Evolutionary conservation across 1,140 invertebrate species (phyloP).

Genomic region (Trypoxylus dichotomus): DNA sequence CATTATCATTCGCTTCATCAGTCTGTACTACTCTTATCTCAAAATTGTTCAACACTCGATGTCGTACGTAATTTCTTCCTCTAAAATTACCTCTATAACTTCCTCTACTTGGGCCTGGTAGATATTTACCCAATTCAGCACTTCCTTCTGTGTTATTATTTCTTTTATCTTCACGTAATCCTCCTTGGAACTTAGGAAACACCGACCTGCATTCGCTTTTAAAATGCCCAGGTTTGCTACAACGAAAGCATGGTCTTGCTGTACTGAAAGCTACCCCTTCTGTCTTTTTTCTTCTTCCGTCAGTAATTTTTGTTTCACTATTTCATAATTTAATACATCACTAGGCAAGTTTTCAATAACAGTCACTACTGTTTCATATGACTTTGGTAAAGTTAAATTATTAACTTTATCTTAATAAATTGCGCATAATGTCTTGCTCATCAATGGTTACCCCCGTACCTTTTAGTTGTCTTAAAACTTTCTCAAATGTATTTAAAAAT

Average conservation of each 20-base stretch:
- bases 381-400: slow-evolving; percentile 32
- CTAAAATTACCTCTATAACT: slow-evolving; percentile 18
- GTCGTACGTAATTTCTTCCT: not conserved
- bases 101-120: not conserved
- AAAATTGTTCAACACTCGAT: not conserved
- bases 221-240: too few relatives aligned
- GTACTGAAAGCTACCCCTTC: too few relatives aligned
- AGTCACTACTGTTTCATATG: slow-evolving; percentile 33
- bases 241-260: too few relatives aligned
- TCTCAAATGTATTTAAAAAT: slow-evolving; percentile 34
- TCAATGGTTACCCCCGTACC: slow-evolving; percentile 27
- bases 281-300: slow-evolving; percentile 2
- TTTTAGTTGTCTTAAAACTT: slow-evolving; percentile 35
- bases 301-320: not conserved
- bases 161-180: too few relatives aligned
- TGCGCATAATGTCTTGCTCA: slow-evolving; percentile 33
- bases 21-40: not conserved
- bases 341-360: slow-evolving; percentile 30
- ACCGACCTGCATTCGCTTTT: too few relatives aligned
- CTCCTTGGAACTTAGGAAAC: too few relatives aligned
- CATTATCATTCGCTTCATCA: not conserved
- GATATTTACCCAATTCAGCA: too few relatives aligned
- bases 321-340: not conserved
- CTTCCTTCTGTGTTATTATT: not conserved
- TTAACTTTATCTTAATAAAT: too few relatives aligned